Evolutionary conservation across 2,113 vertebrate genomes (phyloP), one percentile per base, ranked within the genome.

Genomic region (Crotophaga sulcirostris): DNA sequence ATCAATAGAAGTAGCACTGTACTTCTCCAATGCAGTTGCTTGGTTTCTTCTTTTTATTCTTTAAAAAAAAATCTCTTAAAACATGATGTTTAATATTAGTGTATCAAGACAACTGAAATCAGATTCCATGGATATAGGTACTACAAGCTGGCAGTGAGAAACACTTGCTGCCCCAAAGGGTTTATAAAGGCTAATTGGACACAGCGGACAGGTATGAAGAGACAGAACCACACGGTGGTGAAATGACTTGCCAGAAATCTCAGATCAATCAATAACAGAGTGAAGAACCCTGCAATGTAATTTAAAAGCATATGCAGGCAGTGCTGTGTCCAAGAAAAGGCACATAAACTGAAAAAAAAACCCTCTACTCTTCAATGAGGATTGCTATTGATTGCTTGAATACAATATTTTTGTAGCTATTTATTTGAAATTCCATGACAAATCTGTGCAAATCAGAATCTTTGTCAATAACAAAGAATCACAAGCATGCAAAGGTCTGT

Each of bases 361-460:
- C n/a, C 7, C 34, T 66, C 16, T 88, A n/a, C 6, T 59, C 34
- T 89, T 96, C 87, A 76, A 3, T n/a, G 19, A 90, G 52, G 11
- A 44, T 93, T 93, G 84, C 33, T 93, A 23, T 55, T 94, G 58
- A 89, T 91, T 64, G 23, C 36, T 75, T 2, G 3, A 91, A 34
- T 95, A 82, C 89, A 93, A 88, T 52, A 58, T 68, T 90, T 85
- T 74, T 87, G 47, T 81, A 75, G 70, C 42, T 58, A 52, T 85
- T 96, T 79, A 66, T 76, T 95, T 97, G 91, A 23, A 69, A 68
- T 91, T 93, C 47, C n/a, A 3, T 94, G 64, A 78, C 62, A 91
- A 96, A 93, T 80, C n/a, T 8, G 25, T 17, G 4, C 80, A 82
- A 85, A 83, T 74, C 60, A 66, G 72, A 80, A 89, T 40, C 24